Evolutionary conservation across 2,797 vertebrate genomes (phyloP).

Genomic region (Uromys caudimaculatus): DNA sequence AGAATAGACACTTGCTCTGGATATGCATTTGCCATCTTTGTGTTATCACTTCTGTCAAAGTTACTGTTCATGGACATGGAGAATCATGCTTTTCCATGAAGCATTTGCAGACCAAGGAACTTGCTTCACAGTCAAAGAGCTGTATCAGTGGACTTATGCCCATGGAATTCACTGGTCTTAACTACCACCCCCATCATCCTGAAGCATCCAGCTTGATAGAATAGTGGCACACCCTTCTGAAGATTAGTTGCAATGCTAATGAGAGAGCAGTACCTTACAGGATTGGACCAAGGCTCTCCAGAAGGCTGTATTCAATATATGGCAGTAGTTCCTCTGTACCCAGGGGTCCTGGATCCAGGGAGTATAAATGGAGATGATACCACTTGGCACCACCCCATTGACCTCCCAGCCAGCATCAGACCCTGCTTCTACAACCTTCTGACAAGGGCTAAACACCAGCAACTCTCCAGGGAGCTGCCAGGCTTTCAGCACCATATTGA

Average conservation of each 20-base stretch:
- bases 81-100: background rate
- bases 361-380: background rate
- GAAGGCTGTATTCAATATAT: background rate
- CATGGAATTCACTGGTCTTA: background rate
- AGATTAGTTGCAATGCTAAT: too few species aligned
- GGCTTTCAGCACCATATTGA: background rate
- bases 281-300: background rate
- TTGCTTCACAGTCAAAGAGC: background rate
- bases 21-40: background rate
- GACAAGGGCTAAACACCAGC: background rate
- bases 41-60: background rate
- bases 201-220: background rate
- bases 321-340: background rate
- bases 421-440: background rate
- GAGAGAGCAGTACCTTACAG: background rate
- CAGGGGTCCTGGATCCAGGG: background rate
- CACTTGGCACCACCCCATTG: background rate
- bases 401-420: background rate
- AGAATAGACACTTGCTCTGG: background rate
- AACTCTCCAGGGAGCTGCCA: background rate
- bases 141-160: background rate
- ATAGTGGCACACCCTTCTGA: background rate
- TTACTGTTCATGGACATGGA: background rate
- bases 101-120: background rate
- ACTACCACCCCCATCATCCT: too few species aligned